These are phyloP conservation scores for Hydrophis major DNA, from an alignment of 2,797 vertebrate genomes.

Conservation along the genomic window DNA sequence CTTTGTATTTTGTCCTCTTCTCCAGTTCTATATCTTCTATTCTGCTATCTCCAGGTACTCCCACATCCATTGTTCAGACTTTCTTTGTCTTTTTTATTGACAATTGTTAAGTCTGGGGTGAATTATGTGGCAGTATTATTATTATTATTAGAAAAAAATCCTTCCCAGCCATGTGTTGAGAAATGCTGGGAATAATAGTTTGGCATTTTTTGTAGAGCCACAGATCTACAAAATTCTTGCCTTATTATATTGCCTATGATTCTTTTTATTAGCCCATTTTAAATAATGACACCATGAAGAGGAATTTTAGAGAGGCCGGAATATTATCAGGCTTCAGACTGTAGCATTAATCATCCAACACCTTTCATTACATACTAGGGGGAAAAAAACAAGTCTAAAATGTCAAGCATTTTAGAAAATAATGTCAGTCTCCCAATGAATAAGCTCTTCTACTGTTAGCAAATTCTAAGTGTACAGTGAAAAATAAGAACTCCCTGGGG, in stretches of 20 bases:
- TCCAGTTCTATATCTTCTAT: background rate
- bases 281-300: background rate
- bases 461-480: constrained; percentile 49
- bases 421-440: constrained; percentile 49
- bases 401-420: constrained; percentile 30
- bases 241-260: background rate
- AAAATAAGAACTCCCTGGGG: constrained; percentile 52
- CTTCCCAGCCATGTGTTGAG: background rate
- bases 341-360: background rate
- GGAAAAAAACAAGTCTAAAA: background rate
- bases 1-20: background rate
- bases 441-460: constrained; percentile 51
- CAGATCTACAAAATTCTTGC: background rate
- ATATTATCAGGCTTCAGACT: background rate
- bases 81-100: background rate
- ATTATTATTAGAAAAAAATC: background rate
- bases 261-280: background rate
- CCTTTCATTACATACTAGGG: background rate
- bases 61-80: background rate
- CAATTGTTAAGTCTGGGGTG: background rate
- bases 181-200: background rate
- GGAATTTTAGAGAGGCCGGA: background rate
- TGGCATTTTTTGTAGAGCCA: background rate
- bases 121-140: background rate
- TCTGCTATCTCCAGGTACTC: background rate